Evolutionary conservation across 2,888 invertebrate genomes (phyloP).

Genomic region (Blomia tropicalis): DNA sequence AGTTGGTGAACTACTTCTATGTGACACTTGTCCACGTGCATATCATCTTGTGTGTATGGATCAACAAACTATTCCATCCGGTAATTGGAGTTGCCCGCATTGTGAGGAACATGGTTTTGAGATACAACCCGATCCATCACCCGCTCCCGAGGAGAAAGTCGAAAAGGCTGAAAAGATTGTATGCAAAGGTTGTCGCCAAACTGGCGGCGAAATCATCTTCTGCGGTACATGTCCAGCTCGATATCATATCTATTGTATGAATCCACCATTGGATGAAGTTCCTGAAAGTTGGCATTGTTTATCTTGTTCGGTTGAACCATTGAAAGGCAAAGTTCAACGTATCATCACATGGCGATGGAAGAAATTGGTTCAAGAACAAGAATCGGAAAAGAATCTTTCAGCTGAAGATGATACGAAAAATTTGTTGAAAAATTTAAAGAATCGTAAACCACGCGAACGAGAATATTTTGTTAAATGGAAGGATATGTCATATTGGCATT

Average conservation of each 20-base stretch:
- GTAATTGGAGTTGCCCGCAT: slow-evolving; percentile 42
- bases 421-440: slow-evolving; percentile 5
- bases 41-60: slow-evolving; percentile 97
- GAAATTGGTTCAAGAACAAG: slow-evolving; percentile 29
- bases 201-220: slow-evolving; percentile 85
- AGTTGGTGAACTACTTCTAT: slow-evolving; percentile 96
- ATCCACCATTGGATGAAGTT: slow-evolving; percentile 76
- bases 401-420: not conserved
- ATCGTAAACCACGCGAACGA: slow-evolving; percentile 38
- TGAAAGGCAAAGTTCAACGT: slow-evolving; percentile 56
- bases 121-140: slow-evolving; percentile 47
- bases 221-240: slow-evolving; percentile 93
- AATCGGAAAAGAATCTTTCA: slow-evolving; percentile 29
- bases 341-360: slow-evolving; percentile 93
- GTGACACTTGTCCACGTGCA: slow-evolving; percentile 95
- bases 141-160: slow-evolving; percentile 50
- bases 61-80: slow-evolving; percentile 92
- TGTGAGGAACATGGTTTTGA: slow-evolving; percentile 47
- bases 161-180: slow-evolving; percentile 54
- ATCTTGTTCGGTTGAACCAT: slow-evolving; percentile 56
- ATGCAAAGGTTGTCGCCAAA: slow-evolving; percentile 91
- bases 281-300: slow-evolving; percentile 98
- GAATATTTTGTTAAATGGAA: slow-evolving; percentile 97
- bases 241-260: slow-evolving; percentile 87
- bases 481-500: slow-evolving; percentile 94